Conservation (phyloP, 1,140 invertebrate genomes). For the Anastrepha obliqua region DNA sequence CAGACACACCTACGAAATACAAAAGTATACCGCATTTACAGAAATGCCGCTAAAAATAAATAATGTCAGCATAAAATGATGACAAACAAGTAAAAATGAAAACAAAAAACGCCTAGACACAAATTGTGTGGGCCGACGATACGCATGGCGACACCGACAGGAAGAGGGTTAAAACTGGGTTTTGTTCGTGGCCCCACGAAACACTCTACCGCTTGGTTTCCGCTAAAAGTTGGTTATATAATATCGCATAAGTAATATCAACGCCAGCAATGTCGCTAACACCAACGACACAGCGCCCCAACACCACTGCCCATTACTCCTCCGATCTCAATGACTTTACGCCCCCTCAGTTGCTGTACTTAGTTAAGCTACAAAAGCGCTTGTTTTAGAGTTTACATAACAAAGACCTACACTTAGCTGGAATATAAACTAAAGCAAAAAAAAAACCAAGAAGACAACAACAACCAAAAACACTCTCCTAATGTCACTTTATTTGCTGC, state of each 20-base stretch:
- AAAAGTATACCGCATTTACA: background rate
- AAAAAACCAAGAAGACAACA: too few species aligned
- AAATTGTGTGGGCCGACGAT: too few species aligned
- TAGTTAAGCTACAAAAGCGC: background rate
- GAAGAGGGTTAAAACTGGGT: too few species aligned
- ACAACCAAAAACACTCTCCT: conserved; percentile 8
- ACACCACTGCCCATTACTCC: background rate
- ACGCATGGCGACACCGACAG: too few species aligned
- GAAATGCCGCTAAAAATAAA: background rate
- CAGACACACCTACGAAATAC: background rate
- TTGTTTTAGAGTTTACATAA: conserved; percentile 39
- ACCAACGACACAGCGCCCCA: background rate
- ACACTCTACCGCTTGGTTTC: background rate
- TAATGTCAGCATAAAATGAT: background rate
- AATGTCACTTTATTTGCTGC: conserved; percentile 44
- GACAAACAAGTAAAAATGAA: background rate
- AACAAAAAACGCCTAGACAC: too few species aligned
- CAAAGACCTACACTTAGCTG: background rate
- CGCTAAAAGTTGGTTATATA: background rate
- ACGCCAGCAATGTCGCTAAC: background rate
- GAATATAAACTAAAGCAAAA: background rate
- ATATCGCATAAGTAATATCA: background rate
- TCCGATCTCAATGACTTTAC: too few species aligned
- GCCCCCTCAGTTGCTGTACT: background rate
- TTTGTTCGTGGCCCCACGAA: too few species aligned